phyloP scores from a whole-genome alignment of 2,888 invertebrate species.

The Hartigia nigra region DNA sequence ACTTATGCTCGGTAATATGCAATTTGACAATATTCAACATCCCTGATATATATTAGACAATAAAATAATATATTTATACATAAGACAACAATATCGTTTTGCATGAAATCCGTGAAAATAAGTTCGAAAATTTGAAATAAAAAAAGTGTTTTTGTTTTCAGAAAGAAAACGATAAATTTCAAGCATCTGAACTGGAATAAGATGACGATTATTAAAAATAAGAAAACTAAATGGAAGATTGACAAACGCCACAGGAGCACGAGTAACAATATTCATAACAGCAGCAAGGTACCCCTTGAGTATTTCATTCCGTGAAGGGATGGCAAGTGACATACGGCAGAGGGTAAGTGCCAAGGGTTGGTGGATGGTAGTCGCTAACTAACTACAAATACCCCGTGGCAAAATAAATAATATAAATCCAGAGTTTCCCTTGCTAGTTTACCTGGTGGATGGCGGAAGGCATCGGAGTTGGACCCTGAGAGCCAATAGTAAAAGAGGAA shows the following conservation, averaged over 20 bases:
- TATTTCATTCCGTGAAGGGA: not conserved
- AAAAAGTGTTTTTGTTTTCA: not conserved
- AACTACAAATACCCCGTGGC: conserved; percentile 32
- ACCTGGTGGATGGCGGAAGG: not conserved
- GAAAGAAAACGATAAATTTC: not conserved
- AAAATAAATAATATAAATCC: conserved; percentile 33
- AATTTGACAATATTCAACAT: not conserved
- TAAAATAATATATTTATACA: not conserved
- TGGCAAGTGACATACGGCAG: conserved; percentile 8
- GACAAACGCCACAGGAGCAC: not conserved
- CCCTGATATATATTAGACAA: not conserved
- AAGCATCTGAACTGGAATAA: not conserved
- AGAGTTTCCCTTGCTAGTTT: not conserved
- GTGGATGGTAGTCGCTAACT: conserved; percentile 25
- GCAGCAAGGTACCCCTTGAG: not conserved
- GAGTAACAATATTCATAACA: not conserved
- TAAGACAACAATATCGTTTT: not conserved
- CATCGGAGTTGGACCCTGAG: not conserved
- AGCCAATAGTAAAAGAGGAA: conserved; percentile 7
- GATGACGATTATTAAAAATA: not conserved
- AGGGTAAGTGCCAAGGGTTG: conserved; percentile 22
- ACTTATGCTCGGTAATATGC: not conserved
- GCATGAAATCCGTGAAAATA: not conserved
- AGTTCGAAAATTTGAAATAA: not conserved
- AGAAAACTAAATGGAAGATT: not conserved